Conservation (phyloP, 2,797 vertebrate genomes). For the Sebastes vulpes region DNA sequence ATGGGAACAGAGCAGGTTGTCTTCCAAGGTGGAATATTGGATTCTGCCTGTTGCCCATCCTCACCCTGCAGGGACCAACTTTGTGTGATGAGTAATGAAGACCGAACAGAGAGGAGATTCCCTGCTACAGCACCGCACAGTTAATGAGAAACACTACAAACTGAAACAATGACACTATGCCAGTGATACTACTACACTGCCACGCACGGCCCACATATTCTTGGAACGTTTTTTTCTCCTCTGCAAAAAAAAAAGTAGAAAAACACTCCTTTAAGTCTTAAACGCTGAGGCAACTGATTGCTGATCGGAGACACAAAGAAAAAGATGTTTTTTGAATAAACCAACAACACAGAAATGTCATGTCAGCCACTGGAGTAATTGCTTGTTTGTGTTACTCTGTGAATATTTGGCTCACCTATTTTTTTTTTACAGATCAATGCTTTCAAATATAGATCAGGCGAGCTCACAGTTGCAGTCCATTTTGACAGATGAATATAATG, state of each 20-base stretch:
- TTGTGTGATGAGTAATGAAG: slow-evolving; percentile 45
- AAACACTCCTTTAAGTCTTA: slow-evolving; percentile 3
- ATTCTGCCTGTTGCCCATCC: slow-evolving; percentile 37
- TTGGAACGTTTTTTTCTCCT: background rate
- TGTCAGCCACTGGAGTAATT: slow-evolving; percentile 67
- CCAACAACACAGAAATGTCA: slow-evolving; percentile 61
- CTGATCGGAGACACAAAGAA: slow-evolving; percentile 34
- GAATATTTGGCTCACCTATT: slow-evolving; percentile 47
- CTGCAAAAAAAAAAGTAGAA: background rate
- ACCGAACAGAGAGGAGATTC: slow-evolving; percentile 34
- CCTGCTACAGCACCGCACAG: slow-evolving; percentile 3
- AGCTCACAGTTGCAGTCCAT: slow-evolving; percentile 21
- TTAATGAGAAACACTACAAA: slow-evolving; percentile 21
- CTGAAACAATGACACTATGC: slow-evolving; percentile 10
- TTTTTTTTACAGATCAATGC: slow-evolving; percentile 59
- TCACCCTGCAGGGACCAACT: slow-evolving; percentile 30
- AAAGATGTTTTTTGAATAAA: slow-evolving; percentile 40
- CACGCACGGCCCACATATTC: slow-evolving; percentile 9
- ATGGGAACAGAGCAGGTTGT: slow-evolving; percentile 47
- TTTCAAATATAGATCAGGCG: slow-evolving; percentile 69
- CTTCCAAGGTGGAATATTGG: slow-evolving; percentile 59
- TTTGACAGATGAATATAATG: slow-evolving; percentile 66
- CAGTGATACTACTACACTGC: background rate
- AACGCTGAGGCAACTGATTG: slow-evolving; percentile 16
- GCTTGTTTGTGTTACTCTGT: slow-evolving; percentile 61